A percentile compares a stretch with the other conserved stretches of the same genome.
Evolutionary conservation across 2,888 invertebrate species (phyloP).

Genomic region (Cryptophagus acutangulus): DNA sequence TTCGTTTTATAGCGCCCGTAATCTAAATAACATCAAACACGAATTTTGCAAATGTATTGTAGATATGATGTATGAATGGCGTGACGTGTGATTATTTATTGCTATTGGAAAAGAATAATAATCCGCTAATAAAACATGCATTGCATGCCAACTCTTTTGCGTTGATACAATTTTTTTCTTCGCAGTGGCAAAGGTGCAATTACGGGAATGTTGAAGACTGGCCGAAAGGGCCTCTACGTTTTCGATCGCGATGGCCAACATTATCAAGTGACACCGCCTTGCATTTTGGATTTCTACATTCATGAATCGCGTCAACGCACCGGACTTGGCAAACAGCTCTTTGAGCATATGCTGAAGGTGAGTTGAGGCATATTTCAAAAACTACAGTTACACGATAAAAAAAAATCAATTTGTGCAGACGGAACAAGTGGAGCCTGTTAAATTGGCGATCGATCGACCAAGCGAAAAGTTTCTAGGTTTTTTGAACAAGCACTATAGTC

Average conservation of each 20-base stretch:
- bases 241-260: slow-evolving; percentile 66
- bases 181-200: slow-evolving; percentile 64
- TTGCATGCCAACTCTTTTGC: background rate
- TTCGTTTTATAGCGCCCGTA: no score
- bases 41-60: no score
- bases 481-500: slow-evolving; percentile 74
- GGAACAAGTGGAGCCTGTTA: slow-evolving; percentile 61
- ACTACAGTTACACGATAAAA: background rate
- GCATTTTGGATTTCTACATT: slow-evolving; percentile 91
- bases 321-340: slow-evolving; percentile 79
- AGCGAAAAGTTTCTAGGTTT: slow-evolving; percentile 85
- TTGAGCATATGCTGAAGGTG: slow-evolving; percentile 80
- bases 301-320: slow-evolving; percentile 76
- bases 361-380: background rate
- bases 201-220: slow-evolving; percentile 87
- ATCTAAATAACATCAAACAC: no score
- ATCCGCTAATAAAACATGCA: background rate
- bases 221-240: slow-evolving; percentile 84
- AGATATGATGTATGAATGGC: no score
- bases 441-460: slow-evolving; percentile 89
- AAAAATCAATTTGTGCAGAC: slow-evolving; percentile 52
- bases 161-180: slow-evolving; percentile 19
- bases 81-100: no score
- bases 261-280: slow-evolving; percentile 76
- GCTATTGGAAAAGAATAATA: no score